A percentile compares a stretch with the other conserved stretches of the same genome.
These are phyloP conservation scores for Plotosus lineatus DNA, from an alignment of 2,113 vertebrate species.

Conservation along the genomic window DNA sequence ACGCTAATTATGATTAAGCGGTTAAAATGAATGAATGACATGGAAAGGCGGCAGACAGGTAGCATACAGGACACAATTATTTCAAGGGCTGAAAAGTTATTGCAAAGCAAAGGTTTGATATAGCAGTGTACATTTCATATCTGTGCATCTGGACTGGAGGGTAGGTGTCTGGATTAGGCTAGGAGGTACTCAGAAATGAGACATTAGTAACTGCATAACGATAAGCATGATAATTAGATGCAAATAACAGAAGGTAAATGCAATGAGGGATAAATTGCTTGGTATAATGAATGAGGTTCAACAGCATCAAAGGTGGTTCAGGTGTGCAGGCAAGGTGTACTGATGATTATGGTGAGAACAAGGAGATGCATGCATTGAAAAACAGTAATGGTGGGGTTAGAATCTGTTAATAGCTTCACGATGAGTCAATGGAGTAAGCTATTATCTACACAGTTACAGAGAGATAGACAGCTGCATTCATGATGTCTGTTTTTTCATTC, in stretches of 20 bases:
- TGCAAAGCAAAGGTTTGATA: not conserved
- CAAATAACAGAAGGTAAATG: not conserved
- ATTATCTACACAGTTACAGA: no score
- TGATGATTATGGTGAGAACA: not conserved
- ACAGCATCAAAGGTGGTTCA: not conserved
- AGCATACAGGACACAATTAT: not conserved
- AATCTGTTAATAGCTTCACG: not conserved
- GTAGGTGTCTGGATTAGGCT: not conserved
- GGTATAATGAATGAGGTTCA: not conserved
- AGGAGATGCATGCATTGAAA: not conserved
- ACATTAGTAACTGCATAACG: conserved; percentile 15
- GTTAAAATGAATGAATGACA: no score
- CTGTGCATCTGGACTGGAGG: not conserved
- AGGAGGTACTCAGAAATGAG: not conserved
- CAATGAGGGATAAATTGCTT: not conserved
- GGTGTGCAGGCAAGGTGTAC: not conserved
- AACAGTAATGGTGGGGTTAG: not conserved
- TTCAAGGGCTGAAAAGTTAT: not conserved
- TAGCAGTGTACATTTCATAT: not conserved
- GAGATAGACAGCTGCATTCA: no score
- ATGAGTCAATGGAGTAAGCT: no score
- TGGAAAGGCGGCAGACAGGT: not conserved
- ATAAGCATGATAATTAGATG: conserved; percentile 17
- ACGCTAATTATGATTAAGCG: no score
- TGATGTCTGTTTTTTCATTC: no score